phyloP scores from a whole-genome alignment of 2,797 vertebrate species.

The Orestias chungarensis region DNA sequence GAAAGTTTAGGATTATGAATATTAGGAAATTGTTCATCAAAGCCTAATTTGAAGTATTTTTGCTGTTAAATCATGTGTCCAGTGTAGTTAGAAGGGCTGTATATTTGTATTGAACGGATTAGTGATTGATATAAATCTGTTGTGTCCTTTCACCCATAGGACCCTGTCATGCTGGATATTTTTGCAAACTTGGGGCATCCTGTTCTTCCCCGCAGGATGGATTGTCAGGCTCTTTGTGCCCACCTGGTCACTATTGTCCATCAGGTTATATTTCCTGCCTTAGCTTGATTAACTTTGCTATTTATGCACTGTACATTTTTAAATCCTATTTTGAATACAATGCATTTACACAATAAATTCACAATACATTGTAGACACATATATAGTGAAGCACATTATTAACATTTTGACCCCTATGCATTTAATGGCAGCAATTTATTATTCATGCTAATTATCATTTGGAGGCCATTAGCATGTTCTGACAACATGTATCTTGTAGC shows the following conservation, averaged over 20 bases:
- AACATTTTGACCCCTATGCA: slow-evolving; percentile 36
- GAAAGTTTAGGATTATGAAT: too few species aligned
- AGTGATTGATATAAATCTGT: slow-evolving; percentile 11
- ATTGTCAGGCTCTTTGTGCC: slow-evolving; percentile 82
- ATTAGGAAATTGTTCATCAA: too few species aligned
- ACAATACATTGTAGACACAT: slow-evolving; percentile 51
- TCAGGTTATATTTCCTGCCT: slow-evolving; percentile 66
- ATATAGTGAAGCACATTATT: slow-evolving; percentile 37
- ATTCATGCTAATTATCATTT: slow-evolving; percentile 64
- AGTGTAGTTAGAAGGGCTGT: neutral
- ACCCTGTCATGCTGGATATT: slow-evolving; percentile 86
- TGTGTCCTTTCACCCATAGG: slow-evolving; percentile 70
- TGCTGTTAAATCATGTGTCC: neutral
- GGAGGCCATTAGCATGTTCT: slow-evolving; percentile 42
- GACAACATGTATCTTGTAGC: slow-evolving; percentile 51
- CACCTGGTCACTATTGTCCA: slow-evolving; percentile 87
- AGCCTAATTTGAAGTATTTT: neutral
- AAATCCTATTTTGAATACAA: slow-evolving; percentile 5
- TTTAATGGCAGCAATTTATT: slow-evolving; percentile 49
- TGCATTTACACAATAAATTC: slow-evolving; percentile 10
- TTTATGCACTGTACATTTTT: slow-evolving; percentile 10
- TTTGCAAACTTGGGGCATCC: slow-evolving; percentile 83
- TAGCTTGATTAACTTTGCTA: slow-evolving; percentile 1
- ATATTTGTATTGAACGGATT: neutral
- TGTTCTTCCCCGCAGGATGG: slow-evolving; percentile 80